Base-by-base conservation (phyloP, 64 coral and sea anemone genomes). In the Montipora capricornis region DNA sequence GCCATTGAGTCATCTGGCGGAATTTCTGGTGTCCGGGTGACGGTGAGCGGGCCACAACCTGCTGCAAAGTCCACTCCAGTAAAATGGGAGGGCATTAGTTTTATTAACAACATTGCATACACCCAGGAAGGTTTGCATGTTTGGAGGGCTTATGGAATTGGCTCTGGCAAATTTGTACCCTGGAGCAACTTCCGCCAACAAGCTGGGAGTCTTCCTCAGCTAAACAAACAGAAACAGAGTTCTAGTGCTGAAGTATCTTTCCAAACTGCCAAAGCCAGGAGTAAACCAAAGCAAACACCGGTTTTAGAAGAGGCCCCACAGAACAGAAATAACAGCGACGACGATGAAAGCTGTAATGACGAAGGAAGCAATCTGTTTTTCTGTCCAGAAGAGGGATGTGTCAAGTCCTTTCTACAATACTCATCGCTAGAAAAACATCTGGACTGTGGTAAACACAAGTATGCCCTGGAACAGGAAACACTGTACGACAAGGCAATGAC, bases 31-130 rank as follows among this genome's bases (percentile, higher is more conserved):
- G 87, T 78, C 37, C 62, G 87, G 14, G 87, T 77, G 13, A 57
- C 13, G 29, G 16, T 89, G 77, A 77, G 91, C 50, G 68, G 60
- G 73, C 47, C 80, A 44, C 81, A 86, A 77, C 15, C 64, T 46
- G 51, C 53, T 87, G 22, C 81, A 53, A 81, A 59, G 52, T 46
- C 67, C 16, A 29, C 67, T 37, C 15, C 80, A 73, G 80, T 85
- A 46, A 92, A 92, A 76, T 85, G 91, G 91, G 91, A 92, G 48
- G 82, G 91, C 62, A 69, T 92, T 44, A 92, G 81, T 68, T 92
- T 92, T 0, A 26, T 26, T 26, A 26, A 26, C 26, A 26, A 26
- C 26, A 47, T 26, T 89, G 20, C 75, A 89, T 89, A 90, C 76
- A 66, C 55, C 88, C 45, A 80, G 24, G 76, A 90, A 49, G 88